Conservation (phyloP, 1,140 invertebrate species). For the Drosophila sproati region DNA sequence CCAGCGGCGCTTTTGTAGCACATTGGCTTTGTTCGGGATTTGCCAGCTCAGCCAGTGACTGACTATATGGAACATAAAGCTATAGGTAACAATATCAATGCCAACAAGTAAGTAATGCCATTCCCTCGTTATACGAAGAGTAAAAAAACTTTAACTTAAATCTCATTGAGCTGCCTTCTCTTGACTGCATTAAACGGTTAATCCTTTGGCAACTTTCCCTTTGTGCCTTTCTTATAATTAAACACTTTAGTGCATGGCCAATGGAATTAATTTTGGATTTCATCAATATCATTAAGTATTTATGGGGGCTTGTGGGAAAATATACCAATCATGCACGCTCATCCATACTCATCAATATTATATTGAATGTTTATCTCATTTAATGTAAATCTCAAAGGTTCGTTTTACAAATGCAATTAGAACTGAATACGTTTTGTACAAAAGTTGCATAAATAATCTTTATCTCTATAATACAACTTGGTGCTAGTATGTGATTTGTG, state of each 20-base stretch:
- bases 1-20: conserved; percentile 60
- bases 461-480: too few species aligned
- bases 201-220: conserved; percentile 59
- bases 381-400: neutral
- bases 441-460: too few species aligned
- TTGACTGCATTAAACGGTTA: conserved; percentile 63
- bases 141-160: conserved; percentile 47
- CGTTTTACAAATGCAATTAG: too few species aligned
- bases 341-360: neutral
- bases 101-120: conserved; percentile 50
- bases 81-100: conserved; percentile 56
- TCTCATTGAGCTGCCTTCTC: conserved; percentile 31
- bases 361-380: neutral
- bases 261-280: conserved; percentile 41
- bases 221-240: conserved; percentile 55
- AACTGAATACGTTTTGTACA: too few species aligned
- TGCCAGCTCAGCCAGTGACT: conserved; percentile 46
- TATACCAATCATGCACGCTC: neutral
- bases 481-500: too few species aligned
- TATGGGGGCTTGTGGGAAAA: conserved; percentile 8
- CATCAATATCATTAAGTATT: conserved; percentile 49
- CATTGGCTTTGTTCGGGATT: conserved; percentile 76
- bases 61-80: conserved; percentile 32
- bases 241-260: conserved; percentile 55
- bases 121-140: conserved; percentile 5